Base-by-base conservation (phyloP, 2,797 vertebrate species). In the Crenichthys baileyi region DNA sequence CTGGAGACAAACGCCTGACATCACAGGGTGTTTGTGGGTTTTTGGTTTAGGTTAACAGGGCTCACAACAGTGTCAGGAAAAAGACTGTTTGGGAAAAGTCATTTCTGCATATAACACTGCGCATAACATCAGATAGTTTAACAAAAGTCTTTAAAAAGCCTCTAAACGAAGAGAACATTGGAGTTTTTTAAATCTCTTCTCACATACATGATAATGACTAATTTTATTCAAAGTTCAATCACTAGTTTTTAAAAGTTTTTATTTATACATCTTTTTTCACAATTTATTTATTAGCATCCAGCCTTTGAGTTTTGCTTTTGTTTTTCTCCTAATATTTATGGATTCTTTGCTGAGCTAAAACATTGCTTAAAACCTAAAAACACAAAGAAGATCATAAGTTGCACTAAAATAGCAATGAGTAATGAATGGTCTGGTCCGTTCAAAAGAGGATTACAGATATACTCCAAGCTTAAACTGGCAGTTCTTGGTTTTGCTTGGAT, bases 401-500 rank as follows among this genome's bases (percentile, higher is more conserved):
- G 67, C 11, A 46, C 12, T 18, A 2, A 48, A 70, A 12, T 2
- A 1, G 22, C 24, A 16, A 16, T 75, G 56, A 73, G 16, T 74
- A 50, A 56, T 65, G 48, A 72, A 1, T 67, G 56, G 56, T 0
- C n/a, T 20, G 56, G 56, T 0, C n/a, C n/a, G 3, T 68, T 73
- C 44, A 58, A 56, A 72, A 41, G 63, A 77, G 70, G 48, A 81
- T 58, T 31, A 44, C 53, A 7, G n/a, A 39, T 58, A 31, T 5
- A 4, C 50, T 55, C 41, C 22, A 29, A 56, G 73, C 55, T 46
- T 29, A n/a, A 55, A 68, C 75, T 56, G 50, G 36, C 36, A 55
- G 55, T 56, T 74, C 13, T 41, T 72, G 53, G 24, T 61, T 73
- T 72, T 63, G 58, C 31, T 29, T 53, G 77, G 26, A n/a, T 36